Base-by-base conservation (phyloP, 2,113 vertebrate species). In the Hystrix cristata region DNA sequence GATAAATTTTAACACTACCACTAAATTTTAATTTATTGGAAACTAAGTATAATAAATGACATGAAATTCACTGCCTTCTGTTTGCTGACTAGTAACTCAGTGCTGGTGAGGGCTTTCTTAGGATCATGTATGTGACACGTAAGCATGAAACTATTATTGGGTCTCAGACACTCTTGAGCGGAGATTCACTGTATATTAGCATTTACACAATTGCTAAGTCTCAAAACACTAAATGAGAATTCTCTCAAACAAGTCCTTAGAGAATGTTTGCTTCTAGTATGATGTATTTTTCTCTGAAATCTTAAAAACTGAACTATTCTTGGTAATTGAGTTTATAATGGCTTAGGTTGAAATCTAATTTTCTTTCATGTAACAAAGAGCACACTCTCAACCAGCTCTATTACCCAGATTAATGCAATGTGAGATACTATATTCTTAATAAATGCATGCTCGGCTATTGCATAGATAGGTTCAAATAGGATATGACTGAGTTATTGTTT, bases 211-310 rank as follows among this genome's bases (percentile, higher is more conserved):
- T 83, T 97, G 59, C 87, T 97, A 92, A 65, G 31, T 97, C 87
- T 98, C 87, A 98, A 98, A 97, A 53, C 55, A 97, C 84, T 82
- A 96, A 97, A 96, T 79, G 43, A 93, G 69, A 96, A 95, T 97
- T 92, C 83, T 88, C 82, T 87, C 89, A 59, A 97, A 89, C 81
- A 83, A 97, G 87, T 97, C 94, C 86, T 95, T 95, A 31, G 88
- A 97, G 95, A 97, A 95, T 95, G 16, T 19, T 97, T 97, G n/a
- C 92, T 90, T 97, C n/a, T 92, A 25, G 51, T 86, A 92, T 83
- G 80, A 94, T 60, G 12, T 65, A 93, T 94, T 84, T 85, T 97
- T 95, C 92, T 81, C 38, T 82, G 76, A 97, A 97, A 98, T 96
- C 59, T 96, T 92, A 72, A 57, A 95, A 97, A 94, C 81, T 78